Conservation (phyloP, 2,113 vertebrate species). For the Hydrolagus affinis region DNA sequence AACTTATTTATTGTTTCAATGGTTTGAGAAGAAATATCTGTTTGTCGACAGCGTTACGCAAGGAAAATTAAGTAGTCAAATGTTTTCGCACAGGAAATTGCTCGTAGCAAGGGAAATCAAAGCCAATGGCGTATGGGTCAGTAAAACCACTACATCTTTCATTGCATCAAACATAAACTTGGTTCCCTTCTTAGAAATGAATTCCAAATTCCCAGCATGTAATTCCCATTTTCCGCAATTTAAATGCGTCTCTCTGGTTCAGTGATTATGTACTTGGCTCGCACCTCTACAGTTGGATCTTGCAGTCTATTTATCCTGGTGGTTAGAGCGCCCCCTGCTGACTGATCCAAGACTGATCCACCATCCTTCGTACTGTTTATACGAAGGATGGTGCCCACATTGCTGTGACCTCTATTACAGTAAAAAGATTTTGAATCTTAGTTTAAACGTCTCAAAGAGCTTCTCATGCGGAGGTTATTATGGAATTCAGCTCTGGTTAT, state of each 20-base stretch:
- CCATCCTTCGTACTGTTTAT: neutral
- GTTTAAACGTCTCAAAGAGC: neutral
- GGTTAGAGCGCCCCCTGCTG: neutral
- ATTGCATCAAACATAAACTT: neutral
- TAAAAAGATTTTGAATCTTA: neutral
- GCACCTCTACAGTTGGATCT: neutral
- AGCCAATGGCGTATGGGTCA: neutral
- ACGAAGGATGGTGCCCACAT: neutral
- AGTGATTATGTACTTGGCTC: slow-evolving; percentile 11
- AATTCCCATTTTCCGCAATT: neutral
- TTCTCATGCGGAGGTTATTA: too few species aligned
- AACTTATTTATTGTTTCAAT: slow-evolving; percentile 3
- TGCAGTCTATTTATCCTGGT: slow-evolving; percentile 16
- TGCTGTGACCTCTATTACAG: neutral
- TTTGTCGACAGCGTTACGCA: neutral
- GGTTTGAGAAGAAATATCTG: neutral
- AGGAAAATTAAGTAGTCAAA: neutral
- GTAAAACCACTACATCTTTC: neutral
- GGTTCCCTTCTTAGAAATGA: neutral
- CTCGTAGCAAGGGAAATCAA: neutral
- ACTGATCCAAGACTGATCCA: neutral
- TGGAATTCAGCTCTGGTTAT: too few species aligned
- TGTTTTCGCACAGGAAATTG: slow-evolving; percentile 3
- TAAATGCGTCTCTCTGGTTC: slow-evolving; percentile 8
- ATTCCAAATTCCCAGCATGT: slow-evolving; percentile 3